Base-by-base conservation (phyloP, 2,888 invertebrate genomes). In the Ophion obscuratus region DNA sequence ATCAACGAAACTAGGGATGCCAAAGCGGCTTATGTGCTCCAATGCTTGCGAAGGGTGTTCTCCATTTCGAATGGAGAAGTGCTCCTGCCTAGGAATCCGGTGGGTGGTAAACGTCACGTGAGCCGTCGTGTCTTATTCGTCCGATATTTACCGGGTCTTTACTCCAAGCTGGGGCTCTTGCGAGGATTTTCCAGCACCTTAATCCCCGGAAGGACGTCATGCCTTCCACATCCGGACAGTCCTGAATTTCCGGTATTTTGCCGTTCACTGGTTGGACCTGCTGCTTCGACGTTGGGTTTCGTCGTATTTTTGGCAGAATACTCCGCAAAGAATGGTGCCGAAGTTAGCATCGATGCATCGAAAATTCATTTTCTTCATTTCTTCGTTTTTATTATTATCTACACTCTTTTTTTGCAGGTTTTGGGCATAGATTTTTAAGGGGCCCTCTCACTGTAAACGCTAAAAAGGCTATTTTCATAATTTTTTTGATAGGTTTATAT, bases 11-110 rank as follows among this genome's bases (percentile, higher is more conserved):
- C 79, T 64, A 78, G 82, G 59, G 73, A 70, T 40, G 66, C 79
- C 66, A 85, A 85, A 85, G 85, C 85, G 79, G 85, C 82, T 85
- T 85, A 85, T 61, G 71, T 70, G 79, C 47, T n/a, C 61, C 64
- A 68, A 78, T 85, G 81, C 75, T 82, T 66, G 27, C 66, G 47
- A 10, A 59, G 20, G 53, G 40, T 78, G 20, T 62, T 71, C 53
- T 53, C 53, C 40, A 40, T 47, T 70, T 67, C 47, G 61, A 31
- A 64, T 17, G n/a, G 40, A 53, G 40, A 11, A 44, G 36, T 53
- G 44, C 59, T 27, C 14, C 70, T 31, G 36, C 71, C 31, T 71
- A 53, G 71, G 36, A 79, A 79, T 62, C 44, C 70, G 36, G 31
- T 53, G 61, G 44, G 2, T 70, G 61, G 20, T 70, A 61, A 61